phyloP scores from a whole-genome alignment of 2,113 vertebrate genomes.

The Tichodroma muraria region DNA sequence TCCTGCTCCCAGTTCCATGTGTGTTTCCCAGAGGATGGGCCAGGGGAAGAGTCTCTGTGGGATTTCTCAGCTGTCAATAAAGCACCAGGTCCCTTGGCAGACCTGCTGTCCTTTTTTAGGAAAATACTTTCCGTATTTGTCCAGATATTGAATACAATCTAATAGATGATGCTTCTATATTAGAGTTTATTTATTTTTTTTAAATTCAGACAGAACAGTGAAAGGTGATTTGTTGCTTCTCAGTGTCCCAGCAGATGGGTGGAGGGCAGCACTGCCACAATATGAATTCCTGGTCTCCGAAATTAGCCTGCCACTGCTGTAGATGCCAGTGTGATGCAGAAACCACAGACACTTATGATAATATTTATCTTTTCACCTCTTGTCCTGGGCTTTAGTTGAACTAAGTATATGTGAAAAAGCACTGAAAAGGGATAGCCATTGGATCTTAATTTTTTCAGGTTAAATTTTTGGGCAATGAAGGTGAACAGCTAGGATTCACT shows the following conservation, averaged over 20 bases:
- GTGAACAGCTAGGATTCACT: background rate
- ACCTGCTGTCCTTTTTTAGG: background rate
- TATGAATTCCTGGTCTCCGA: background rate
- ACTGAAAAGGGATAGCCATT: background rate
- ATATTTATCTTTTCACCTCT: background rate
- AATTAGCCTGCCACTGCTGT: background rate
- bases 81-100: background rate
- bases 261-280: background rate
- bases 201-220: background rate
- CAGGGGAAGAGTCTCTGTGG: background rate
- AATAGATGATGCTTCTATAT: background rate
- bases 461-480: background rate
- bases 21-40: background rate
- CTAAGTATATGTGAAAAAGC: background rate
- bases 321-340: background rate
- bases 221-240: background rate
- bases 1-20: background rate
- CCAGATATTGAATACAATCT: background rate
- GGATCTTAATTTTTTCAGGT: background rate
- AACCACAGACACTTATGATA: background rate
- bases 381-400: background rate
- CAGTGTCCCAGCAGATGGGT: background rate
- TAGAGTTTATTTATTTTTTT: too few relatives aligned
- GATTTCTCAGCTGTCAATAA: background rate
- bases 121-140: background rate